Percentiles rank a stretch among this genome's conserved stretches.
phyloP scores from a whole-genome alignment of 2,113 vertebrate species.

The Mormoops blainvillei region DNA sequence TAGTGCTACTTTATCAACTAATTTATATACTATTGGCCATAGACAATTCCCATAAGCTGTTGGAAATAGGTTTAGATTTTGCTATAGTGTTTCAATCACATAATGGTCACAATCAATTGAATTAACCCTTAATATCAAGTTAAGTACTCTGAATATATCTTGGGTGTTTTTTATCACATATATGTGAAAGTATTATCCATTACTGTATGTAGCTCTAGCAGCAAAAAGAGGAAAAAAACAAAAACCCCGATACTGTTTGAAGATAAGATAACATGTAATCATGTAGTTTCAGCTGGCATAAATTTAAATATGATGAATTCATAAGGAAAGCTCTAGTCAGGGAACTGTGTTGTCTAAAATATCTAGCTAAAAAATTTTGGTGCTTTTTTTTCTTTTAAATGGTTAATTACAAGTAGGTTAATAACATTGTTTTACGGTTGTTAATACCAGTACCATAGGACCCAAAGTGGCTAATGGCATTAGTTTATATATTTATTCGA shows the following conservation, averaged over 20 bases:
- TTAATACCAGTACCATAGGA: neutral
- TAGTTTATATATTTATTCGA: neutral
- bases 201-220: neutral
- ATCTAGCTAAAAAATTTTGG: neutral
- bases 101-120: neutral
- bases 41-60: neutral
- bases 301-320: neutral
- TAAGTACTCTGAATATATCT: neutral
- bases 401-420: neutral
- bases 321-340: neutral
- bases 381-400: slow-evolving; percentile 6
- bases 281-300: neutral
- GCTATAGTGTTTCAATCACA: neutral
- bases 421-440: neutral
- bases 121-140: neutral
- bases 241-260: neutral
- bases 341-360: neutral
- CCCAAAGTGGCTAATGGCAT: neutral
- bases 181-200: neutral
- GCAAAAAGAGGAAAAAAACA: neutral
- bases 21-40: neutral
- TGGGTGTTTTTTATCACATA: neutral
- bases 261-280: neutral
- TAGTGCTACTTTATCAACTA: neutral
- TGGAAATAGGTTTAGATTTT: slow-evolving; percentile 16